These are phyloP conservation scores for Thalassophryne amazonica DNA, from an alignment of 2,797 vertebrate genomes.

Conservation along the genomic window DNA sequence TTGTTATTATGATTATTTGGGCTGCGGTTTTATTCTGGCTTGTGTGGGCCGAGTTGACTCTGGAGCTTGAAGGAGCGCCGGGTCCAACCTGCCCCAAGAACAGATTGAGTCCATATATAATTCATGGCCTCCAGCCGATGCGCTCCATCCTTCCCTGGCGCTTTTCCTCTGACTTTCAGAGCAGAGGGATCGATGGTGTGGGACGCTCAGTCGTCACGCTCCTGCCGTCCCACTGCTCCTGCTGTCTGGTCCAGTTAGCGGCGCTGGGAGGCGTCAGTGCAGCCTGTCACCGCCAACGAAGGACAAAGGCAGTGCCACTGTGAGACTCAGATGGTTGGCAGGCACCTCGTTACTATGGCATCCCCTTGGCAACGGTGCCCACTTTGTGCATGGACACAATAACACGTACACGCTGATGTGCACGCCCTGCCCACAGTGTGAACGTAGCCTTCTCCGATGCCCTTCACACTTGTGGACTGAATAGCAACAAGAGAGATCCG, in stretches of 20 bases:
- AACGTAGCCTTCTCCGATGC: constrained; percentile 56
- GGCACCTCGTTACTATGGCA: constrained; percentile 77
- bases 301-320: constrained; percentile 65
- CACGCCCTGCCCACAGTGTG: constrained; percentile 38
- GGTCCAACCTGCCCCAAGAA: constrained; percentile 69
- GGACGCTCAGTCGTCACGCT: constrained; percentile 48
- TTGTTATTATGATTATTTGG: constrained; percentile 45
- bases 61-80: constrained; percentile 63
- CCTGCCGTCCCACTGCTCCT: constrained; percentile 38
- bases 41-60: constrained; percentile 55
- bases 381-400: constrained; percentile 53
- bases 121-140: constrained; percentile 79
- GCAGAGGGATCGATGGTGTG: constrained; percentile 52
- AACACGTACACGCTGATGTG: constrained; percentile 45
- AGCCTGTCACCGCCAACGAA: constrained; percentile 67
- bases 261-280: constrained; percentile 54
- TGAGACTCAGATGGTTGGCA: constrained; percentile 71
- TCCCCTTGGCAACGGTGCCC: constrained; percentile 72
- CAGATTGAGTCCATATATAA: constrained; percentile 83
- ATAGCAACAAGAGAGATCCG: constrained; percentile 23
- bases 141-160: constrained; percentile 74
- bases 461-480: constrained; percentile 61
- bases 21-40: constrained; percentile 57
- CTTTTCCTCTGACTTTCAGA: constrained; percentile 38
- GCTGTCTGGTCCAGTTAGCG: constrained; percentile 67